Percentiles rank a stretch among this genome's conserved stretches.
Evolutionary conservation across 2,113 vertebrate species (phyloP).

Genomic region (Phylloscopus trochilus): DNA sequence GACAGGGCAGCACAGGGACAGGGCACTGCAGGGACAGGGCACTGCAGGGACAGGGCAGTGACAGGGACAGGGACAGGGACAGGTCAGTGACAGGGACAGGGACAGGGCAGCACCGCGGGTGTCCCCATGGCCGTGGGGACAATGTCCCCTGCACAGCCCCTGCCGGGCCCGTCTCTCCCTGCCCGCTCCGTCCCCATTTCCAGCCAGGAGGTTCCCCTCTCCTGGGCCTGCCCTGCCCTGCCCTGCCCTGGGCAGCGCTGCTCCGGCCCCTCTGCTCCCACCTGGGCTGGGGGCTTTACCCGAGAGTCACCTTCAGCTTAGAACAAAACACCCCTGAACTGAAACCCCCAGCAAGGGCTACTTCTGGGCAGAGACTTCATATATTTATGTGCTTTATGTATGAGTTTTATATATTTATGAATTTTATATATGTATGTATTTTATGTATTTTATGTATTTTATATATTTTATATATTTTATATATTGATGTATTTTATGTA

Average conservation of each 20-base stretch:
- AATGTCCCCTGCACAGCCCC: neutral
- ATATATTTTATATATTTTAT: no score
- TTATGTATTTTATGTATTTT: no score
- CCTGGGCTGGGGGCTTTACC: neutral
- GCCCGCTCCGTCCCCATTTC: rapidly evolving
- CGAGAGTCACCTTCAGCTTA: neutral
- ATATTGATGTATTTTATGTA: no score
- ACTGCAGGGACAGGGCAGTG: no score
- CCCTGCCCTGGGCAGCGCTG: neutral
- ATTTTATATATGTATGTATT: no score
- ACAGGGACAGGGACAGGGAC: no score
- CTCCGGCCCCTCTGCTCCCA: neutral
- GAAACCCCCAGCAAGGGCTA: neutral
- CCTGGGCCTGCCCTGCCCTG: neutral
- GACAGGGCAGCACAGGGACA: no score
- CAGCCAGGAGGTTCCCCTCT: rapidly evolving
- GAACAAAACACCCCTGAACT: neutral
- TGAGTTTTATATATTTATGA: no score
- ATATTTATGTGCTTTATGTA: no score
- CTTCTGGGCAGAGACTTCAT: neutral
- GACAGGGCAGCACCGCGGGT: neutral
- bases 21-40: no score
- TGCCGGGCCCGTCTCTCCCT: no score
- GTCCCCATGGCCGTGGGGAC: neutral
- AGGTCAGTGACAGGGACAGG: no score